Conservation (phyloP, 2,113 vertebrate species). For the Panthera tigris region DNA sequence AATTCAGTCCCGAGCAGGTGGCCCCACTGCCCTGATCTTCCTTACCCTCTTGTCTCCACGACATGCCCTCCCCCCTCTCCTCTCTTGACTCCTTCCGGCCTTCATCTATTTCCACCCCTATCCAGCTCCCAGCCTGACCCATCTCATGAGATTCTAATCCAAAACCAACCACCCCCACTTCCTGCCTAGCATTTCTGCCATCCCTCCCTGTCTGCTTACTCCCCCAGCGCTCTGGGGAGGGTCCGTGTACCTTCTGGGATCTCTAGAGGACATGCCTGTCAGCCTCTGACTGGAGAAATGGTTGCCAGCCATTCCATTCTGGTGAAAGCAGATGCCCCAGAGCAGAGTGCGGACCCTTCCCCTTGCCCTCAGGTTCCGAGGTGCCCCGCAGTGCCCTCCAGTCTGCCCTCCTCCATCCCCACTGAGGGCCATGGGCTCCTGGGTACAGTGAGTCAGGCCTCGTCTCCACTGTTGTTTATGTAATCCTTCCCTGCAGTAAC, state of each 20-base stretch:
- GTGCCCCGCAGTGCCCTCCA: not conserved
- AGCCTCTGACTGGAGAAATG: not conserved
- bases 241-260: not conserved
- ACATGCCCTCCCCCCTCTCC: not conserved
- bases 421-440: not conserved
- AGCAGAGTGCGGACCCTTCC: too few species aligned
- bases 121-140: not conserved
- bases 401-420: not conserved
- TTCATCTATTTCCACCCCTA: not conserved
- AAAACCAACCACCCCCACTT: not conserved
- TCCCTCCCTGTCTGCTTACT: not conserved
- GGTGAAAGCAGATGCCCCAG: not conserved
- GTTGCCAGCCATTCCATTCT: not conserved
- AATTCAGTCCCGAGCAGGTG: not conserved
- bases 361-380: accelerated
- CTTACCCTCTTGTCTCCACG: not conserved
- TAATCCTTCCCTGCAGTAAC: conserved; percentile 89
- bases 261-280: not conserved
- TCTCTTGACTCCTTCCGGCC: not conserved
- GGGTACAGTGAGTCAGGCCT: conserved; percentile 42
- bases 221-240: not conserved
- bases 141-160: not conserved
- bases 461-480: conserved; percentile 84
- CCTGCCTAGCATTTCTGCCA: not conserved
- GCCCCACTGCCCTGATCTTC: accelerated